Evolutionary conservation across 2,113 vertebrate species (phyloP), one percentile per base, ranked within the genome.

Genomic region (Hassar affinis): DNA sequence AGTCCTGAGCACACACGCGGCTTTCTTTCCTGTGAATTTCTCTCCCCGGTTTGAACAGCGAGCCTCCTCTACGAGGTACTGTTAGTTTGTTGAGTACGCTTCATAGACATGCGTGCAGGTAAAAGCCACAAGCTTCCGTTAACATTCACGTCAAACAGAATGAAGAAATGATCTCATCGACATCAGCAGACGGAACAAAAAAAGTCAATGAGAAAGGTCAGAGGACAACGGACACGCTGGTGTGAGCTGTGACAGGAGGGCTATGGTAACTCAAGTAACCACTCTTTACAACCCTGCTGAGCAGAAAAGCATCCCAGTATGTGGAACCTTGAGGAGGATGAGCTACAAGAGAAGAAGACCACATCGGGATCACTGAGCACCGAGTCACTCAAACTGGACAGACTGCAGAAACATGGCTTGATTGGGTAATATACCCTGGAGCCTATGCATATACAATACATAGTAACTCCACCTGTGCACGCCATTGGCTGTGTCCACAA

Each of bases 1-100:
- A 93, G 91, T 92, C 91, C 92, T 88, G 88, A 88, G 91, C 62
- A 38, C 49, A 84, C 62, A 69, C 75, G 27, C 74, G 4, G 7
- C 20, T 57, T 38, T 54, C 17, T 42, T 56, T 57, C 33, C 33
- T 38, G 30, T 0, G 4, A 42, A 59, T 25, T 59, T 78, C 33
- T 59, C 54, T 15, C 54, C 22, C 35, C 0, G 17, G 54, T n/a
- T 75, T 75, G 12, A 1, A 30, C 2, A 7, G n/a, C 8, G 45
- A 15, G 25, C n/a, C 8, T 15, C 2, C 38, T 27, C 42, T 27
- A 49, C 6, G 69, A 72, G 3, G 30, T 64, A 33, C 61, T 61
- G n/a, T 27, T 27, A 33, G 6, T 64, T 33, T 64, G 10, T 6
- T 3, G 20, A 2, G 8, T 2, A 8, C 8, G 11, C 61, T 64